Evolutionary conservation across 2,113 vertebrate species (phyloP).

Genomic region (Nymphicus hollandicus): DNA sequence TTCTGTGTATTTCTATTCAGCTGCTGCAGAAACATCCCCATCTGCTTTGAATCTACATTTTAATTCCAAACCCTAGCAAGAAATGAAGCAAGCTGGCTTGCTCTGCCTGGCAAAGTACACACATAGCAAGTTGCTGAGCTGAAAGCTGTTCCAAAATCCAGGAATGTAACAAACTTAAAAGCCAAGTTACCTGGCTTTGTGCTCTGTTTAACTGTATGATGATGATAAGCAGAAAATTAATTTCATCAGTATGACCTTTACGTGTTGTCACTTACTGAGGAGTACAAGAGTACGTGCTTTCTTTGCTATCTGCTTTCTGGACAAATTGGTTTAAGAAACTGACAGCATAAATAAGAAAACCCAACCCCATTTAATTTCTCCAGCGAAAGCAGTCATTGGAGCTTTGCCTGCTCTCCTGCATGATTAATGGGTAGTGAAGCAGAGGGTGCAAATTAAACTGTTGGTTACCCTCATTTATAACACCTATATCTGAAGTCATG

Average conservation of each 20-base stretch:
- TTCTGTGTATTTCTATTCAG: conserved; percentile 45
- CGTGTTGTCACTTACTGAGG: neutral
- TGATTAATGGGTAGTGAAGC: neutral
- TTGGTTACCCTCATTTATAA: neutral
- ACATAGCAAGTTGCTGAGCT: neutral
- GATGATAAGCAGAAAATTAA: neutral
- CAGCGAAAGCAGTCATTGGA: neutral
- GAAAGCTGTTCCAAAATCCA: neutral
- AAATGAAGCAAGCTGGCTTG: conserved; percentile 5
- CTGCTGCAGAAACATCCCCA: conserved; percentile 49
- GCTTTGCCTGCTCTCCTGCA: neutral
- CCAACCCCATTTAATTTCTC: neutral
- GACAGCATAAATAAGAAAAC: neutral
- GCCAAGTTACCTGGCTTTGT: neutral
- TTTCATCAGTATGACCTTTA: neutral
- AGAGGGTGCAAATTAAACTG: neutral
- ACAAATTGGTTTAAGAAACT: neutral
- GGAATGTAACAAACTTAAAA: neutral
- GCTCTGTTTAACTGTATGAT: neutral
- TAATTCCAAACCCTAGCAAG: conserved; percentile 21
- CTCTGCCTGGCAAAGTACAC: neutral
- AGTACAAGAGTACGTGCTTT: fast-evolving
- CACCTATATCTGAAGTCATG: neutral
- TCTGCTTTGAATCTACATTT: conserved; percentile 61
- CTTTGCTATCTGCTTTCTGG: neutral